These are phyloP conservation scores for Drosophila meridionalis DNA, from an alignment of 2,888 invertebrate species.

Conservation along the genomic window DNA sequence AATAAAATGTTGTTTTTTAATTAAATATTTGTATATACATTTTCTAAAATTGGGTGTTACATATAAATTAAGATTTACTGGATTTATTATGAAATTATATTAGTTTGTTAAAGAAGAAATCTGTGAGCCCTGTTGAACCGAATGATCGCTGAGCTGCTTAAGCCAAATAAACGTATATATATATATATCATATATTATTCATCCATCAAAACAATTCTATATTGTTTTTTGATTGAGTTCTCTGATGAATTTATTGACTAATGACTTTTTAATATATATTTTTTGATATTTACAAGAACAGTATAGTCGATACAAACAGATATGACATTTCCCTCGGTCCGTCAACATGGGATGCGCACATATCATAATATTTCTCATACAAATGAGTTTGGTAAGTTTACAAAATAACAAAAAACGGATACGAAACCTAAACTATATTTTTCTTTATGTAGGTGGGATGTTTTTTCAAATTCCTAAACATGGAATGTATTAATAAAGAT, in stretches of 20 bases:
- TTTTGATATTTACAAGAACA: no score
- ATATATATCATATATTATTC: background rate
- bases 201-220: no score
- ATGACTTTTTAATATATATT: background rate
- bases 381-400: slow-evolving; percentile 5
- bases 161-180: no score
- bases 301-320: background rate
- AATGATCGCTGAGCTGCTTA: no score
- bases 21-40: no score
- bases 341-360: background rate
- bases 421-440: background rate
- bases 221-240: no score
- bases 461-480: slow-evolving; percentile 27
- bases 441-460: slow-evolving; percentile 11
- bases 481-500: background rate
- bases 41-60: no score
- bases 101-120: no score
- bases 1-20: no score
- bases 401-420: background rate
- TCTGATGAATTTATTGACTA: background rate
- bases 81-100: no score
- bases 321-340: background rate
- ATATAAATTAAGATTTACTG: no score
- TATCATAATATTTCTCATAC: background rate
- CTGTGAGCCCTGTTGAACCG: no score